Evolutionary conservation across 2,888 invertebrate genomes (phyloP), one percentile per base, ranked within the genome.

Genomic region (Galerucella nymphaeae): DNA sequence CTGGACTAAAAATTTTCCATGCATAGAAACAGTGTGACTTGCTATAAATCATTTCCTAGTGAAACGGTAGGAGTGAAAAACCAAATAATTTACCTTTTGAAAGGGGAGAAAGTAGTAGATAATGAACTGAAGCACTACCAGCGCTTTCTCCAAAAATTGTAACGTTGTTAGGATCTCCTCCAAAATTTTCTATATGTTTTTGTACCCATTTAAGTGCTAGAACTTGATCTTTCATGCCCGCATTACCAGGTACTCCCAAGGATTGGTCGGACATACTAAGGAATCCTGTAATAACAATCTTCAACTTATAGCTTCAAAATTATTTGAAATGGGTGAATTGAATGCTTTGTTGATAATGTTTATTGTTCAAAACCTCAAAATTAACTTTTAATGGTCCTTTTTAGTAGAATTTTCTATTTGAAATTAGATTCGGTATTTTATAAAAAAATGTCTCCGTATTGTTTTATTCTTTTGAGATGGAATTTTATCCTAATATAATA

Each of bases 121-220:
- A 89, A 76, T 89, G 89, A 0, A 87, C 85, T 1, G 88, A 87
- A 41, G 87, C 87, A 13, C 84, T 87, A 0, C 90, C 89, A 1
- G 89, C 89, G 76, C 89, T 89, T 80, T 89, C 88, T 1, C 89
- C 89, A 79, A 89, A 88, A 13, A 89, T 84, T 0, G 89, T 89
- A 2, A 89, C 88, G 73, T 89, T 89, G 9, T 87, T 80, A 0
- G 88, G 84, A 82, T 90, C 87, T 2, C 89, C 89, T 48, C 88
- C 87, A 79, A 90, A 90, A 68, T 84, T 83, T 3, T 82, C 75
- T 18, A 89, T 88, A 76, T 90, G 89, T 1, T 84, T 83, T 76
- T 88, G 87, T 0, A 90, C 83, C 89, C 89, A 90, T 77, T 86
- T 87, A 55, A 90, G 77, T 0, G 89, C 89, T 79, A 88, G 75